Evolutionary conservation across 2,113 vertebrate genomes (phyloP).

Genomic region (Pseudois nayaur): DNA sequence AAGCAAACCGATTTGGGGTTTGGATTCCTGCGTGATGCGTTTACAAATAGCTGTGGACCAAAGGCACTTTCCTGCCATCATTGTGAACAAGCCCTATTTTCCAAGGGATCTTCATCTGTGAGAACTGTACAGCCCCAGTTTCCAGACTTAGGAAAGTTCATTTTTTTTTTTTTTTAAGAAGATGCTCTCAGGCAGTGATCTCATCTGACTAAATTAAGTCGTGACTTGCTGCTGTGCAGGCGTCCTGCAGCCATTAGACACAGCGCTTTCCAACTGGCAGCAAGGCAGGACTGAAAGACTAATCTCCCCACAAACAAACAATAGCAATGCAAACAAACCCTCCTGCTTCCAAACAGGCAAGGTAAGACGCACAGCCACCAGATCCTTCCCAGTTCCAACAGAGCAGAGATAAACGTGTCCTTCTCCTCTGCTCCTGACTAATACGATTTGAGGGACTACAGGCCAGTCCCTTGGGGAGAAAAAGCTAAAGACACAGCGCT

Average conservation of each 20-base stretch:
- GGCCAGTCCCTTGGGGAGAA: neutral
- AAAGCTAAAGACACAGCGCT: neutral
- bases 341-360: neutral
- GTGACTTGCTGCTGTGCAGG: slow-evolving; percentile 51
- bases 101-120: neutral
- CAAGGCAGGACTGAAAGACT: slow-evolving; percentile 53
- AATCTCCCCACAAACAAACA: slow-evolving; percentile 57
- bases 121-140: neutral
- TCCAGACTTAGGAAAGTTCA: slow-evolving; percentile 31
- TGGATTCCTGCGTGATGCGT: neutral
- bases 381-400: slow-evolving; percentile 36
- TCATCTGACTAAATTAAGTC: slow-evolving; percentile 67
- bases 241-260: slow-evolving; percentile 55
- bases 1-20: neutral
- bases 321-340: slow-evolving; percentile 30
- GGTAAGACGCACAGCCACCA: neutral
- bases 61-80: neutral
- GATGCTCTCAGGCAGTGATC: slow-evolving; percentile 58
- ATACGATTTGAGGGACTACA: slow-evolving; percentile 47
- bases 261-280: slow-evolving; percentile 21
- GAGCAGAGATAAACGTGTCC: neutral
- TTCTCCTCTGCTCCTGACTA: slow-evolving; percentile 23
- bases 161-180: neutral
- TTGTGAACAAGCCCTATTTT: slow-evolving; percentile 14
- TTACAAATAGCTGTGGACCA: neutral